A percentile compares a stretch with the other conserved stretches of the same genome.
phyloP scores from a whole-genome alignment of 2,113 vertebrate species.

The Upupa epops region DNA sequence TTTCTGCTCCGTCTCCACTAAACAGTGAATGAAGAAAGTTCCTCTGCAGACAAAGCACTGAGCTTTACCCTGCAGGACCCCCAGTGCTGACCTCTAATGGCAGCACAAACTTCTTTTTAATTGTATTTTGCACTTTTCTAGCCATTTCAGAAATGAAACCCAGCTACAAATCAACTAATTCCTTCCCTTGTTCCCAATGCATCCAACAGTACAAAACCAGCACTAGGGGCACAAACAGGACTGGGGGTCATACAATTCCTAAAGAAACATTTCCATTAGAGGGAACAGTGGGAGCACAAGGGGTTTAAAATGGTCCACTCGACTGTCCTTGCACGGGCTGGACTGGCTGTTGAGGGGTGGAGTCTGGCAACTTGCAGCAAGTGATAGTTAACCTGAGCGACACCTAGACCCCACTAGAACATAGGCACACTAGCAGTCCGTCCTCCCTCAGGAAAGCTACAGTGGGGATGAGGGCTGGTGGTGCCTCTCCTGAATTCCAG shows the following conservation, averaged over 20 bases:
- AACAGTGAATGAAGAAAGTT: too few species aligned
- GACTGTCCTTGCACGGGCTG: neutral
- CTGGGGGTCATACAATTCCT: fast-evolving
- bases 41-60: too few species aligned
- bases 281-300: neutral
- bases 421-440: neutral
- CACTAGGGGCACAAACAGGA: neutral
- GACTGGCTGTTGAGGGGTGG: neutral
- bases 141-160: neutral
- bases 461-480: fast-evolving
- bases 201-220: neutral
- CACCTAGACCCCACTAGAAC: neutral
- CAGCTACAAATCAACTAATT: neutral
- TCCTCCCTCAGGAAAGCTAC: neutral
- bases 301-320: neutral
- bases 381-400: neutral
- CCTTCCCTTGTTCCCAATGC: neutral
- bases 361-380: neutral
- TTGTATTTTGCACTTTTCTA: neutral
- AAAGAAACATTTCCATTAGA: neutral
- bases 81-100: too few species aligned
- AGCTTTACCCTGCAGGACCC: too few species aligned
- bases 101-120: neutral
- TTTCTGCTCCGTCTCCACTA: too few species aligned
- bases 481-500: neutral